phyloP scores from a whole-genome alignment of 35 echinoderm and acorn worm species.

The Apostichopus japonicus region DNA sequence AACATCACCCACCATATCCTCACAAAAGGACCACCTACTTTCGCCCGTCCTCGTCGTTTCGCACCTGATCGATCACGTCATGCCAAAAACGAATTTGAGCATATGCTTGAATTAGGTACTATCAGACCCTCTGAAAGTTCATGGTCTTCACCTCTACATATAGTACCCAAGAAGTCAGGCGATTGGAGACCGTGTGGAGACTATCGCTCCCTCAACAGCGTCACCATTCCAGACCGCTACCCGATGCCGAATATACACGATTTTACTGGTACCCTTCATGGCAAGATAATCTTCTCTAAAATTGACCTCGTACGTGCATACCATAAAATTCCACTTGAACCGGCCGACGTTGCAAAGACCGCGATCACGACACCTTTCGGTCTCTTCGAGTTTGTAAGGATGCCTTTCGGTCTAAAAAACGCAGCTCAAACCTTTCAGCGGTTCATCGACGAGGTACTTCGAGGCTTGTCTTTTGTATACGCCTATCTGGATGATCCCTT shows the following conservation, averaged over 20 bases:
- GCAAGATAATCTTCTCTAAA: constrained; percentile 53
- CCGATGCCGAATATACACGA: constrained; percentile 73
- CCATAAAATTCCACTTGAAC: constrained; percentile 66
- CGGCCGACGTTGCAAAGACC: constrained; percentile 63
- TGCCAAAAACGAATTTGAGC: neutral
- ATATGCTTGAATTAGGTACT: neutral
- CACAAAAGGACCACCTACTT: neutral
- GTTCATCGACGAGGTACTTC: too few species aligned
- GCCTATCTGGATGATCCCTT: too few species aligned
- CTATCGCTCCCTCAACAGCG: neutral
- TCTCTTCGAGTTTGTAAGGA: too few species aligned
- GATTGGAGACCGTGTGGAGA: neutral
- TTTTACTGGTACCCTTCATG: constrained; percentile 51
- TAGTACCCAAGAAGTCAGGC: neutral
- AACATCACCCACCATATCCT: neutral
- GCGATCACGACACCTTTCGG: constrained; percentile 33
- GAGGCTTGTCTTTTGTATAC: too few species aligned
- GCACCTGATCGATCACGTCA: neutral
- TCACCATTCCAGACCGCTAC: constrained; percentile 54
- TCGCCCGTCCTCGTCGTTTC: neutral
- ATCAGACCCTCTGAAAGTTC: neutral
- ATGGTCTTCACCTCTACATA: neutral
- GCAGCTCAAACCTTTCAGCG: too few species aligned
- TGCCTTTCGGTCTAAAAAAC: neutral
- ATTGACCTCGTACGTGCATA: constrained; percentile 68